Evolutionary conservation across 53 echinoderm and acorn worm species (phyloP), one percentile per base, ranked within the genome.

Genomic region (Echinarachnius parma): DNA sequence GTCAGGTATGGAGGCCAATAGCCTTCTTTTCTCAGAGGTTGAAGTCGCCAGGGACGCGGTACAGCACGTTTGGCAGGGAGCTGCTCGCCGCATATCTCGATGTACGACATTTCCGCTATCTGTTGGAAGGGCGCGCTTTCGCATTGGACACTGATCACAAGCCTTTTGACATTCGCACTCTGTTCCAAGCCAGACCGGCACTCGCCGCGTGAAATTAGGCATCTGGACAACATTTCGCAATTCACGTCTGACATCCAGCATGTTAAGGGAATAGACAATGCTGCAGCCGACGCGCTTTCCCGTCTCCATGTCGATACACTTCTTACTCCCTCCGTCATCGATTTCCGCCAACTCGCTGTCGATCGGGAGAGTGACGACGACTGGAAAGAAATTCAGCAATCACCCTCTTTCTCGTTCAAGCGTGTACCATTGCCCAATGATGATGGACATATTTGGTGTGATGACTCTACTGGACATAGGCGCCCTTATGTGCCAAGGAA

Each of bases 11-110:
- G 78, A 33, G 70, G 20, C 84, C 84, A 5, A 45, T 84, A 0
- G 45, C 84, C 31, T 83, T 83, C 77, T 83, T 61, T 28, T 81
- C 81, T 28, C 34, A 48, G 46, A 29, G 28, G 11, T 39, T 83
- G 46, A 79, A 83, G 36, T 64, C 76, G 24, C 52, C 76, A 4
- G 82, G 77, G 28, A 53, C 31, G 24, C 42, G 44, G 0, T 82
- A 82, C 46, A 82, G 77, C 14, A 62, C 81, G 2, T 81, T 81
- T 37, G 75, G 81, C 5, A 19, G 63, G 32, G 75, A 82, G 37
- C 33, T 82, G 2, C 54, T 82, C 8, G 62, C 82, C 2, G 45
- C 62, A 5, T 82, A 82, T 39, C 53, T 82, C 15, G 25, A 9
- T 14, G 59, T 75, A 23, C 52, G 54, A 8, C 63, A 82, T 56